Conservation (phyloP, 2,797 vertebrate species). For the Acrossocheilus wenchowensis region DNA sequence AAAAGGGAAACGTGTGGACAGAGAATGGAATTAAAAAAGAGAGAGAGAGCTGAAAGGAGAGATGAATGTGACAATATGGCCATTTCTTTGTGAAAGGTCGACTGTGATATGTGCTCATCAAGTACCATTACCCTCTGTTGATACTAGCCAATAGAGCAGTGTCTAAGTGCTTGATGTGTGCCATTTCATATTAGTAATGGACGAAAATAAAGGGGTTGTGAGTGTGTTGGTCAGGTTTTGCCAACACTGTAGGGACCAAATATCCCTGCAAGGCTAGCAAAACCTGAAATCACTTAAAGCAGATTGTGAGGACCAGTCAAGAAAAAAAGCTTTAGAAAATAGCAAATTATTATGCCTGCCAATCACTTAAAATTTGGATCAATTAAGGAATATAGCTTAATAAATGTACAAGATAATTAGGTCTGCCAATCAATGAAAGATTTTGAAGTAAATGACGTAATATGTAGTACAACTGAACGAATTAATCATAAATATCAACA, state of each 20-base stretch:
- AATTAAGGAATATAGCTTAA: not conserved
- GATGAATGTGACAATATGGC: slow-evolving; percentile 59
- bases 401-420: not conserved
- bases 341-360: not conserved
- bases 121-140: not conserved
- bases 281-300: slow-evolving; percentile 7
- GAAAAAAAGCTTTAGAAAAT: not conserved
- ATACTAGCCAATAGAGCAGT: not conserved
- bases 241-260: not conserved
- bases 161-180: slow-evolving; percentile 21
- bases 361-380: not conserved
- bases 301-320: not conserved
- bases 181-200: slow-evolving; percentile 23
- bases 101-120: slow-evolving; percentile 26
- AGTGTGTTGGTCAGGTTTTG: not conserved
- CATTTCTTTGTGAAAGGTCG: slow-evolving; percentile 63
- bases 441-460: not conserved
- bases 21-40: slow-evolving; percentile 27
- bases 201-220: slow-evolving; percentile 41
- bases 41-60: slow-evolving; percentile 45
- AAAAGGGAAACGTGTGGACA: slow-evolving; percentile 28
- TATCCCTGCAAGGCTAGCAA: not conserved
- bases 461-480: not conserved
- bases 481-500: not conserved
- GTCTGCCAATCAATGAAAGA: not conserved